Evolutionary conservation across 1,140 invertebrate genomes (phyloP), one percentile per base, ranked within the genome.

Genomic region (Drosophila chauvacae): DNA sequence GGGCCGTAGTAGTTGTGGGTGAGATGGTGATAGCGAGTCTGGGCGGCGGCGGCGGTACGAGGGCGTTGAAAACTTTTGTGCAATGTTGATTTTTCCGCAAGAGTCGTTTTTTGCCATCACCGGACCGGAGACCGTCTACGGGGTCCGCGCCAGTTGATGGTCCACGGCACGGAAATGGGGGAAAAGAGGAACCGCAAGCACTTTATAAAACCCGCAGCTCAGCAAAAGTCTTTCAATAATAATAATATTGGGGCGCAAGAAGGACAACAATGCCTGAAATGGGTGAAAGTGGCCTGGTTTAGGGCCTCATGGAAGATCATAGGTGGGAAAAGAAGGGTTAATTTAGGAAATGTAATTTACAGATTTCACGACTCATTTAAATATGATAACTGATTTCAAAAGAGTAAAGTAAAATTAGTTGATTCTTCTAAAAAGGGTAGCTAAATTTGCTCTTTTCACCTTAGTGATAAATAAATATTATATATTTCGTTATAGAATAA

Each of bases 51-150:
- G 39, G 47, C 47, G 63, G 66, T 68, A 68, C 66, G 45, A 44
- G 26, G 45, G 51, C 30, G 70, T 39, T 74, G 65, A 90, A 88
- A 88, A 88, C 68, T 90, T 88, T 88, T 88, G 86, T 88, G 85
- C 85, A 88, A 90, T 88, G 85, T 88, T 88, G 85, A 88, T 88
- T 88, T 88, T 90, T 90, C 85, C 86, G 81, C 85, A 88, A 88
- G 85, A 88, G 64, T 84, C 80, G 84, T 87, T 87, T 87, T 88
- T 83, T 77, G 76, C 84, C 80, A 80, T 41, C 64, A 48, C 57
- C 64, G 78, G 85, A 79, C 85, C 85, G 72, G 53, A 66, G 77
- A 81, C 77, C 55, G 37, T 58, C 55, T 56, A 30, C 37, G n/a
- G 44, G 65, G 53, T 59, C 66, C 66, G 16, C 44, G 37, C 18